Percentiles rank a stretch among this genome's conserved stretches.
Conservation (phyloP, 2,888 invertebrate species). For the Venusia cambrica region DNA sequence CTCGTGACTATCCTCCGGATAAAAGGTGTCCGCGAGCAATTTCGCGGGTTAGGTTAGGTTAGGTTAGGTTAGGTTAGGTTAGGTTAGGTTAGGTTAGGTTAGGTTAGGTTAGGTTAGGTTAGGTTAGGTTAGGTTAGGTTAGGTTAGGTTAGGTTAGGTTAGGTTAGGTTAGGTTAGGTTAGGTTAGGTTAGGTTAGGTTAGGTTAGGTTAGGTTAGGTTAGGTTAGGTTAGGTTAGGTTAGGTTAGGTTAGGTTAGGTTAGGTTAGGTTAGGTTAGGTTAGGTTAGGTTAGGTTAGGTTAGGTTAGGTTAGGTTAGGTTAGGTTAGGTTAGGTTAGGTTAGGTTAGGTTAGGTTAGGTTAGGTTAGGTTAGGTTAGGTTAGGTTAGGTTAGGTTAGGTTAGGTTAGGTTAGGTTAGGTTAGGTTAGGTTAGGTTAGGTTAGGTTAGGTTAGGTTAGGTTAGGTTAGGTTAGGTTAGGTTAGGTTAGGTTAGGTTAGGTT, state of each 20-base stretch:
- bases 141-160: conserved; percentile 21
- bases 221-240: too few relatives aligned
- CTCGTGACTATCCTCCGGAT: too few relatives aligned
- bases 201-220: conserved; percentile 24
- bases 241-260: conserved; percentile 25
- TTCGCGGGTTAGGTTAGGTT: too few relatives aligned
- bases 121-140: conserved; percentile 18
- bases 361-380: conserved; percentile 28
- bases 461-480: conserved; percentile 15
- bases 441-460: conserved; percentile 17
- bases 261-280: conserved; percentile 19
- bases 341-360: conserved; percentile 28
- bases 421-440: conserved; percentile 25
- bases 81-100: too few relatives aligned
- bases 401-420: conserved; percentile 26
- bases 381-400: conserved; percentile 29
- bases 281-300: conserved; percentile 22
- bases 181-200: too few relatives aligned
- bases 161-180: conserved; percentile 25
- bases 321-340: conserved; percentile 29
- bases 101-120: conserved; percentile 22
- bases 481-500: conserved; percentile 19
- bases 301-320: conserved; percentile 27
- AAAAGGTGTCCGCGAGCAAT: too few relatives aligned
- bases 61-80: too few relatives aligned